phyloP scores from a whole-genome alignment of 2,113 vertebrate species.

The Zosterops japonicus region DNA sequence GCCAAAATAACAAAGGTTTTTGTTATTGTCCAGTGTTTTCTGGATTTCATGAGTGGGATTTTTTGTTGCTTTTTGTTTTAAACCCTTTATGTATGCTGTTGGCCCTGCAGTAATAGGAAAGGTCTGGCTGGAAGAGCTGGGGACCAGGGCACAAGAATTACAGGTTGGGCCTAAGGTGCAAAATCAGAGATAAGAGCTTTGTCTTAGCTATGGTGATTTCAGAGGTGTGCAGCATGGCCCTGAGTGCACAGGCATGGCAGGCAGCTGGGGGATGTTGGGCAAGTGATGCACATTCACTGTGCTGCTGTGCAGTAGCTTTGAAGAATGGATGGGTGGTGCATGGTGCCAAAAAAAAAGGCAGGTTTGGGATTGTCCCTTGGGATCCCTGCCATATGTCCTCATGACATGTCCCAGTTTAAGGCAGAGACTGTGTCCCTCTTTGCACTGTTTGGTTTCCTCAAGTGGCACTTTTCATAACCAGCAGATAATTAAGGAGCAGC shows the following conservation, averaged over 20 bases:
- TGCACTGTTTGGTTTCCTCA: neutral
- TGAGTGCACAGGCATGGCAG: rapidly evolving
- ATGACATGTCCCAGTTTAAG: neutral
- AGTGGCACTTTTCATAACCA: neutral
- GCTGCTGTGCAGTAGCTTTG: neutral
- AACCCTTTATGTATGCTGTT: neutral
- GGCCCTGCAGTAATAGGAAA: neutral
- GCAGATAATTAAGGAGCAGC: slow-evolving; percentile 13
- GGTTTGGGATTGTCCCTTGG: neutral
- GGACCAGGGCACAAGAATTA: neutral
- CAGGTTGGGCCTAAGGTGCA: neutral
- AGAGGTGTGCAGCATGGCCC: neutral
- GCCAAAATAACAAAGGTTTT: neutral
- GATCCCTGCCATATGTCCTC: neutral
- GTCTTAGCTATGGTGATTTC: neutral
- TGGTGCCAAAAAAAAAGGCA: neutral
- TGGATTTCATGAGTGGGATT: neutral
- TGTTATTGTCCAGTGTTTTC: neutral
- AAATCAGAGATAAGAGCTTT: neutral
- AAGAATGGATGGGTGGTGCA: neutral
- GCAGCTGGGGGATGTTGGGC: neutral
- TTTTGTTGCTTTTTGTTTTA: neutral
- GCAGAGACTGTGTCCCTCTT: neutral
- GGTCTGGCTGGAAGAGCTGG: neutral
- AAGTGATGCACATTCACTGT: neutral